Evolutionary conservation across 53 echinoderm and acorn worm species (phyloP).

Genomic region (Holothuria leucospilota): DNA sequence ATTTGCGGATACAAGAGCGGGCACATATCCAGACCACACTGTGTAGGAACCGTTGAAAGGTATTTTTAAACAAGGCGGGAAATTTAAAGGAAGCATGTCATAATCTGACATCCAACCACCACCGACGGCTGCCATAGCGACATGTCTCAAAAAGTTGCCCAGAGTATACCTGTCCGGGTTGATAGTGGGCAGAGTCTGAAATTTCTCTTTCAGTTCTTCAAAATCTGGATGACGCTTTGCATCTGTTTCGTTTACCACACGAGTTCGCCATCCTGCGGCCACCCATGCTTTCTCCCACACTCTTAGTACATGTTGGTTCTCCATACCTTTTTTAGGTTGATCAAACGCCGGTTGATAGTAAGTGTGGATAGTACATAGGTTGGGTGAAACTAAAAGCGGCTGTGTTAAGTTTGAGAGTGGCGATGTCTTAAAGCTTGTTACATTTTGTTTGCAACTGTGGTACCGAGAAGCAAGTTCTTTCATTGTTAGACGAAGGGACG

Average conservation of each 20-base stretch:
- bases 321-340: neutral
- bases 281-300: neutral
- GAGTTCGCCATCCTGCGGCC: neutral
- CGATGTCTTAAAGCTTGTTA: no score
- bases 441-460: neutral
- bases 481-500: neutral
- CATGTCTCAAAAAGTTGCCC: neutral
- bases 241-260: neutral
- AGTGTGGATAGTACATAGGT: neutral
- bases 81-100: no score
- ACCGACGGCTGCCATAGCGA: conserved; percentile 18
- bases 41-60: neutral
- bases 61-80: neutral
- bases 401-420: no score
- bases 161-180: neutral
- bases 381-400: no score
- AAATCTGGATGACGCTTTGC: neutral
- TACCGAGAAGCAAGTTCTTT: neutral
- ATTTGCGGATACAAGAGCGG: conserved; percentile 7
- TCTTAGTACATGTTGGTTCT: neutral
- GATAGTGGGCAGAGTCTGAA: neutral
- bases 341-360: neutral
- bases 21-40: neutral
- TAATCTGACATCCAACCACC: no score
- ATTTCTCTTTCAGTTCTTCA: neutral